Evolutionary conservation across 2,113 vertebrate species (phyloP).

Genomic region (Phyllopteryx taeniolatus): DNA sequence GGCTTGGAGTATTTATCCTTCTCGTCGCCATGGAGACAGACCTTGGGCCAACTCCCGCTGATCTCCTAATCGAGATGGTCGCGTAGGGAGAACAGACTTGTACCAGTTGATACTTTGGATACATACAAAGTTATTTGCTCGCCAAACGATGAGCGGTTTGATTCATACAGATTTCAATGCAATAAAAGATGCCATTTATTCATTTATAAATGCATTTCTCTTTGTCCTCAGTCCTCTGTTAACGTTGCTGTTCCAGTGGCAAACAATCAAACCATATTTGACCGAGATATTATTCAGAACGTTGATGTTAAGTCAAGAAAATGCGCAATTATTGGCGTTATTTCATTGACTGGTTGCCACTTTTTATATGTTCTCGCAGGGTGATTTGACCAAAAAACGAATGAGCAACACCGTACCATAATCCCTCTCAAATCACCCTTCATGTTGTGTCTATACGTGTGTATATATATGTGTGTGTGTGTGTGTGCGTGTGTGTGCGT

Average conservation of each 20-base stretch:
- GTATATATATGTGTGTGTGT: constrained; percentile 39
- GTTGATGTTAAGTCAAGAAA: constrained; percentile 28
- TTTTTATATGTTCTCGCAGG: constrained; percentile 45
- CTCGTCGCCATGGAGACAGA: constrained; percentile 25
- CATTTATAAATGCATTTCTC: not conserved
- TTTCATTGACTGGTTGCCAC: constrained; percentile 55
- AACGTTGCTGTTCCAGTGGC: constrained; percentile 56
- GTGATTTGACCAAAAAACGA: constrained; percentile 48
- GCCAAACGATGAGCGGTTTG: too few species aligned
- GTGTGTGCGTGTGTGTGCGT: constrained; percentile 23
- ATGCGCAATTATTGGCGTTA: constrained; percentile 4
- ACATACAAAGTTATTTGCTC: not conserved
- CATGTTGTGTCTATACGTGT: constrained; percentile 48
- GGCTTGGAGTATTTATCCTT: constrained; percentile 34
- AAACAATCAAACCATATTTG: constrained; percentile 46
- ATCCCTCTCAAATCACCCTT: constrained; percentile 52
- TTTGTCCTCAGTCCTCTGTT: constrained; percentile 65
- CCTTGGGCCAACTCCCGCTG: constrained; percentile 5
- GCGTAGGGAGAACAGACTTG: constrained; percentile 23
- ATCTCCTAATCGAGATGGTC: constrained; percentile 17
- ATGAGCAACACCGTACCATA: not conserved
- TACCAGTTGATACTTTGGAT: not conserved
- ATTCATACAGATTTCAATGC: too few species aligned
- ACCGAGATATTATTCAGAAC: constrained; percentile 6
- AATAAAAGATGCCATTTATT: too few species aligned